phyloP scores from a whole-genome alignment of 2,888 invertebrate species.

The Noctua pronuba region DNA sequence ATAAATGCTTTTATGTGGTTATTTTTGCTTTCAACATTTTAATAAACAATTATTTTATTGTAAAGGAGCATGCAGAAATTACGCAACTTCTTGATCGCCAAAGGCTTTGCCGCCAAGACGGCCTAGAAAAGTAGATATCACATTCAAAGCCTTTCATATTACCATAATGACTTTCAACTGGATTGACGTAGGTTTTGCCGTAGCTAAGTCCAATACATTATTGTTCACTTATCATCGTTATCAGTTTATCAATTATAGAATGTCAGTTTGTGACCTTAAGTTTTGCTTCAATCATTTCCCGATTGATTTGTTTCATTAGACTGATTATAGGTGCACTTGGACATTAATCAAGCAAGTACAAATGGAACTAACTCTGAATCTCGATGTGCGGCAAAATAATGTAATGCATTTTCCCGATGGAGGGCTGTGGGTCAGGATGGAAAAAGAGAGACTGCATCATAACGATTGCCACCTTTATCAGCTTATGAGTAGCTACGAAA shows the following conservation, averaged over 20 bases:
- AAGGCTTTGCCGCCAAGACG: neutral
- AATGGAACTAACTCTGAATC: neutral
- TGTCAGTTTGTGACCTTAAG: neutral
- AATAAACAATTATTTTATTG: neutral
- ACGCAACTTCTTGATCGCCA: neutral
- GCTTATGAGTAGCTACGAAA: neutral
- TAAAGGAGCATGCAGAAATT: neutral
- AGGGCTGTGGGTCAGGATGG: neutral
- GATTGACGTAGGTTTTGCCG: neutral
- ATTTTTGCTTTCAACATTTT: slow-evolving; percentile 15
- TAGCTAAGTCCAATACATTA: neutral
- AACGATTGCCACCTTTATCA: neutral
- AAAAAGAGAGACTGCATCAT: neutral
- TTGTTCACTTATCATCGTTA: neutral
- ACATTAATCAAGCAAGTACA: neutral
- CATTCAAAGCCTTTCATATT: neutral
- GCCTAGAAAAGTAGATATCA: no score
- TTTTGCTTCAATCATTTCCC: neutral
- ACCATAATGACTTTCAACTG: neutral
- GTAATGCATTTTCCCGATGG: neutral
- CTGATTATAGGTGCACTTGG: neutral
- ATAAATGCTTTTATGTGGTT: slow-evolving; percentile 6
- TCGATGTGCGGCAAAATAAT: neutral
- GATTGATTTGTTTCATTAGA: neutral
- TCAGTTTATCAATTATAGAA: neutral